These are phyloP conservation scores for Leptinotarsa undecemlineata DNA, from an alignment of 1,140 invertebrate genomes.

Conservation along the genomic window DNA sequence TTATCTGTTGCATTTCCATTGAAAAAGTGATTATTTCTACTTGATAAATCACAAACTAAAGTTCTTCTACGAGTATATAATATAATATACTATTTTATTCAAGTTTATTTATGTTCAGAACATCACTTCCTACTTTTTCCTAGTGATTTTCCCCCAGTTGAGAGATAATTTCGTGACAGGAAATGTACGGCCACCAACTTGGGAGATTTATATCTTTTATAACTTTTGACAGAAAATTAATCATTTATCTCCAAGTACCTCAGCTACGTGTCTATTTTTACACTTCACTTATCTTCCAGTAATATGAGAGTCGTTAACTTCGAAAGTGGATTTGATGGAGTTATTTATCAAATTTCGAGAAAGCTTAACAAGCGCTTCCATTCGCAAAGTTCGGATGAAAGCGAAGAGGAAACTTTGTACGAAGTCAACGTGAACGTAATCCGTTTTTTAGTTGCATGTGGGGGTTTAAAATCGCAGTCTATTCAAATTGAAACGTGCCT, in stretches of 20 bases:
- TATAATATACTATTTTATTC: too few relatives aligned
- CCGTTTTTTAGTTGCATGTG: too few relatives aligned
- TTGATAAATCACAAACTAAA: too few relatives aligned
- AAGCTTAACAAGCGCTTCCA: conserved; percentile 9
- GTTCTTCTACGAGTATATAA: too few relatives aligned
- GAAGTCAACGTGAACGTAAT: background rate
- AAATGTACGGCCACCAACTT: conserved; percentile 32
- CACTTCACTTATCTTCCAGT: conserved; percentile 33
- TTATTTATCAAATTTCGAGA: conserved; percentile 17
- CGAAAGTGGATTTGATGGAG: background rate
- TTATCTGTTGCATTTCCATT: too few relatives aligned
- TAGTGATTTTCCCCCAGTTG: background rate
- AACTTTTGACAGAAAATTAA: conserved; percentile 44
- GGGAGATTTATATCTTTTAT: conserved; percentile 38
- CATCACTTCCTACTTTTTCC: background rate
- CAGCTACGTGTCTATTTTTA: conserved; percentile 40
- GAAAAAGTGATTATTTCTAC: too few relatives aligned
- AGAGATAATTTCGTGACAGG: conserved; percentile 36
- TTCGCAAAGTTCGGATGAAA: background rate
- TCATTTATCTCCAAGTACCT: conserved; percentile 38
- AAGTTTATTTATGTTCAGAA: background rate
- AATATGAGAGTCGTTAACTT: conserved; percentile 15
- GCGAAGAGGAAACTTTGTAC: background rate
- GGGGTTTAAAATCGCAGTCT: too few relatives aligned
- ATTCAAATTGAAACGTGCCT: too few relatives aligned